Base-by-base conservation (phyloP, 2,888 invertebrate genomes). In the Dendrolimus pini region DNA sequence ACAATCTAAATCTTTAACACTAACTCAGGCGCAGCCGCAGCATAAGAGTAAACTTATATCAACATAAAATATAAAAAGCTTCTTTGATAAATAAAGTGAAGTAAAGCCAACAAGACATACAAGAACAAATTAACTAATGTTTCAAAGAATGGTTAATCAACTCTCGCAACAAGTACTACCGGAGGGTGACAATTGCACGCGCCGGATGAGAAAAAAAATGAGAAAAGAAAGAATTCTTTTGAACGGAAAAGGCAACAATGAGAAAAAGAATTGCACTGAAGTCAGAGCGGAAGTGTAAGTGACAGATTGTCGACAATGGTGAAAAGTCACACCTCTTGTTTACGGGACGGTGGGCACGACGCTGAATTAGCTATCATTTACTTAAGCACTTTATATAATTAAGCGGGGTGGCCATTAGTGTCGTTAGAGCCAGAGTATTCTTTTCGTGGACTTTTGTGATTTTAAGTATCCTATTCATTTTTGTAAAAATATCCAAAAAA, bases 361-460 rank as follows among this genome's bases (percentile, higher is more conserved):
- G 62, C 72, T 62, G 80, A 83, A 89, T 89, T 89, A 88, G 87
- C 86, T 87, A 89, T 89, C 89, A 86, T 89, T 90, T 88, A 89
- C 88, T 90, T 87, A 85, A 89, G 88, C 81, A 84, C 86, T 89
- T 88, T 84, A 89, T 89, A 86, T 88, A 89, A 90, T 89, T 89
- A 89, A 86, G 83, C 78, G 71, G 78, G 79, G 77, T 77, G 76
- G 75, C 82, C 84, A 83, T 85, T 85, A 83, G 78, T 79, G 82
- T 76, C 74, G 71, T 63, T 72, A 78, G 85, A 85, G 84, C 77
- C 78, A 80, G 74, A 73, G 76, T 78, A 80, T 84, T 85, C 85
- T 85, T 84, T 82, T 82, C 78, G 72, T 72, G 72, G 68, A 71
- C 65, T 61, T 47, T 9, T 47, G 30, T 30, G 30, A 30, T 30